These are phyloP conservation scores for Eulemur albifrons DNA, from an alignment of 2,797 vertebrate species.

Conservation along the genomic window DNA sequence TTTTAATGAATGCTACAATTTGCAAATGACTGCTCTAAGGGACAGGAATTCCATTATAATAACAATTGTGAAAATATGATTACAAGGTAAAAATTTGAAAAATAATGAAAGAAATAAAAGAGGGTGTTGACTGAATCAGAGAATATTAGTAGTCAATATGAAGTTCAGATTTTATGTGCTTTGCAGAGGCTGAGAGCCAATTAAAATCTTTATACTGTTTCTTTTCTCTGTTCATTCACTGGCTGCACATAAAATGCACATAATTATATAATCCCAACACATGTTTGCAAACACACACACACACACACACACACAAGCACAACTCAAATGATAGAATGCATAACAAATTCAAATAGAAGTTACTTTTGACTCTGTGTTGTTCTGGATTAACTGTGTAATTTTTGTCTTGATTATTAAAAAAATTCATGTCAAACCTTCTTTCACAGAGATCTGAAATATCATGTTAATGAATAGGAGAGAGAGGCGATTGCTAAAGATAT, in stretches of 20 bases:
- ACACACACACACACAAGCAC: neutral
- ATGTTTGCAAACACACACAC: no score
- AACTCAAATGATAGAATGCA: neutral
- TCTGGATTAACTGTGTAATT: neutral
- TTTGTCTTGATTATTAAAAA: neutral
- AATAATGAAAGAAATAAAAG: neutral
- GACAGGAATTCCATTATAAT: neutral
- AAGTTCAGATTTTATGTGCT: neutral
- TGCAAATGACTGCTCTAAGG: neutral
- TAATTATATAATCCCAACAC: neutral
- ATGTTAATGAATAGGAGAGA: neutral
- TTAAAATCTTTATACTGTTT: neutral
- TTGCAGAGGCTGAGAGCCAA: neutral
- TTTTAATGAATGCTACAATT: neutral
- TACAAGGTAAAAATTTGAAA: neutral
- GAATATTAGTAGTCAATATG: neutral
- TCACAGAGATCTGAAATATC: neutral
- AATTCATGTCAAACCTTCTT: neutral
- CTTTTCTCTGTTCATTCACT: neutral
- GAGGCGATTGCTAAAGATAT: neutral
- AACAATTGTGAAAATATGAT: neutral
- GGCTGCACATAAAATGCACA: neutral
- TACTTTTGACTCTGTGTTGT: neutral
- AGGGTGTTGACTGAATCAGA: neutral
- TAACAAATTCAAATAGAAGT: neutral